Conservation (phyloP, 1,140 invertebrate genomes). For the Drosophila quadrilineata region DNA sequence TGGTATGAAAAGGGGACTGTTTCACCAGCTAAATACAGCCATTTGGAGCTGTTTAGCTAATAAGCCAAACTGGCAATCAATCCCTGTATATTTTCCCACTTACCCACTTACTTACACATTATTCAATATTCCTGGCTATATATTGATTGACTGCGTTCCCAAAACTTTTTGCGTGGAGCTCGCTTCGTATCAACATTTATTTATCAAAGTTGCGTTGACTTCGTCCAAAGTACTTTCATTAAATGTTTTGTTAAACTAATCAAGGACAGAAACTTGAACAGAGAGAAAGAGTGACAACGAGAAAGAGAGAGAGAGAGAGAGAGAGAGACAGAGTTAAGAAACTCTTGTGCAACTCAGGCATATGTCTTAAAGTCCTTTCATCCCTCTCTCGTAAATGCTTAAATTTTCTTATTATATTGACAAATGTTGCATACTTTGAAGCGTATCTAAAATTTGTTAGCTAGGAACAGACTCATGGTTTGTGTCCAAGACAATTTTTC, state of each 20-base stretch:
- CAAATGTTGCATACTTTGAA: no score
- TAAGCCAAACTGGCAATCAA: no score
- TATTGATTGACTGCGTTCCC: slow-evolving; percentile 11
- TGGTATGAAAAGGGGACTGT: no score
- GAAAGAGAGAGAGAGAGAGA: not conserved
- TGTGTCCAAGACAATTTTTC: no score
- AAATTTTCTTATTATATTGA: no score
- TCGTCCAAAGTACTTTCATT: slow-evolving; percentile 7
- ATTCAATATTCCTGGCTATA: not conserved
- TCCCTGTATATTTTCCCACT: not conserved
- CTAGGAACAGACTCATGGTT: no score
- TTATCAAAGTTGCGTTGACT: slow-evolving; percentile 8
- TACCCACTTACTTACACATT: not conserved
- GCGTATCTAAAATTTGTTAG: no score
- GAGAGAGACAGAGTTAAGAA: not conserved
- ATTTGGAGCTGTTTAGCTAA: slow-evolving; percentile 33
- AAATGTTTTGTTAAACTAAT: not conserved
- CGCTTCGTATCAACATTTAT: not conserved
- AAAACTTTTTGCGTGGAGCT: not conserved
- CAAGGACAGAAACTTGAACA: no score
- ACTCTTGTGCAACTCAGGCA: no score
- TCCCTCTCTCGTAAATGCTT: no score
- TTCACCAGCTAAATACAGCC: slow-evolving; percentile 23
- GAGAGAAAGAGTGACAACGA: no score
- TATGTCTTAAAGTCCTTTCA: no score